Percentiles rank a stretch among this genome's conserved stretches.
Evolutionary conservation across 2,113 vertebrate genomes (phyloP).

Genomic region (Chloropsis cyanopogon): DNA sequence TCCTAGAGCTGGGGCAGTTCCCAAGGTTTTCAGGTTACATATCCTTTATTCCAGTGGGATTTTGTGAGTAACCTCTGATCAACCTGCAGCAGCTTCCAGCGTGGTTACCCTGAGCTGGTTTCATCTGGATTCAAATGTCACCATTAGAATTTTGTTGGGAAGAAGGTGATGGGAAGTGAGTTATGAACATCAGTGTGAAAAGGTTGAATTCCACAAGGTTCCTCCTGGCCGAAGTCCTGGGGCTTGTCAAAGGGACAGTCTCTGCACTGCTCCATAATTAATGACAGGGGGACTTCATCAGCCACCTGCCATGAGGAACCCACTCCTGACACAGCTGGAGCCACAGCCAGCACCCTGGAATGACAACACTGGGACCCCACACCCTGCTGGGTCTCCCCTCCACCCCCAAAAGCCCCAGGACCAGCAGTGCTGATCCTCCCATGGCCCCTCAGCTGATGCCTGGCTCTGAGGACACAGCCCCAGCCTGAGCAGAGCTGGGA

Average conservation of each 20-base stretch:
- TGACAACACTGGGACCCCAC: neutral
- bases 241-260: neutral
- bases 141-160: neutral
- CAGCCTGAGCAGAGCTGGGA: neutral
- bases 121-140: neutral
- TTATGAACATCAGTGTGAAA: accelerated
- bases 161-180: neutral
- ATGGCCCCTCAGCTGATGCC: neutral
- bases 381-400: neutral
- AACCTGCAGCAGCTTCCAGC: neutral
- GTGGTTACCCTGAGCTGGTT: neutral
- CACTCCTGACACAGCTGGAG: neutral
- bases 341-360: neutral
- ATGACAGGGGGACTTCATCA: neutral
- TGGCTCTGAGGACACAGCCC: neutral
- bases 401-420: neutral
- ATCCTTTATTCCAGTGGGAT: neutral
- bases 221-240: neutral
- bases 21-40: neutral
- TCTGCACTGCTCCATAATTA: neutral
- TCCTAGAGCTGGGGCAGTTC: neutral
- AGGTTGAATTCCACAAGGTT: neutral
- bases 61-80: neutral
- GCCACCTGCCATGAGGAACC: neutral
- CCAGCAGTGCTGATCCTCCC: neutral